A percentile compares a stretch with the other conserved stretches of the same genome.
These are phyloP conservation scores for Dicerorhinus sumatrensis DNA, from an alignment of 2,113 vertebrate genomes.

Conservation along the genomic window DNA sequence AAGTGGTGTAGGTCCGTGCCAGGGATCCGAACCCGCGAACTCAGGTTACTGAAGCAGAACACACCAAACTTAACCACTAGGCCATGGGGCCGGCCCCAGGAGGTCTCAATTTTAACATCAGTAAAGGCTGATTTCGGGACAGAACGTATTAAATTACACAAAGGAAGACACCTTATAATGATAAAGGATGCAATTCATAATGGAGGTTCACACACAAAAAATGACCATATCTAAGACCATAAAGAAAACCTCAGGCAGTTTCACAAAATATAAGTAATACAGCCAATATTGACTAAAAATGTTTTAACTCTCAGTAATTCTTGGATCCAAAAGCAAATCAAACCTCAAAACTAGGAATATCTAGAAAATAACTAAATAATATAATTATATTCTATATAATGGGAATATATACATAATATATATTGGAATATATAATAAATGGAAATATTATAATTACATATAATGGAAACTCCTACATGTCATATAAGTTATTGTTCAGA, in stretches of 20 bases:
- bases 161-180: background rate
- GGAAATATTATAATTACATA: background rate
- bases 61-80: too few species aligned
- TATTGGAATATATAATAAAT: background rate
- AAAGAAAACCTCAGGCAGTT: background rate
- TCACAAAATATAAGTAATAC: background rate
- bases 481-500: background rate
- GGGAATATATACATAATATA: background rate
- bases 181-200: background rate
- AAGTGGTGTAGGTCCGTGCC: too few species aligned
- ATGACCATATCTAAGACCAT: background rate
- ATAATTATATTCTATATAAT: background rate
- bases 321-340: slow-evolving; percentile 13
- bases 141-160: background rate
- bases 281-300: background rate
- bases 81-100: background rate
- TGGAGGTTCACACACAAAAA: background rate
- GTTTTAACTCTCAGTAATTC: background rate
- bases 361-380: background rate
- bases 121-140: background rate
- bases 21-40: too few species aligned
- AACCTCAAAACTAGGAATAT: background rate
- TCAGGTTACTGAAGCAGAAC: too few species aligned
- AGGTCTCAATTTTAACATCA: background rate
- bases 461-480: background rate